phyloP scores from a whole-genome alignment of 2,797 vertebrate genomes.

The Characodon lateralis region DNA sequence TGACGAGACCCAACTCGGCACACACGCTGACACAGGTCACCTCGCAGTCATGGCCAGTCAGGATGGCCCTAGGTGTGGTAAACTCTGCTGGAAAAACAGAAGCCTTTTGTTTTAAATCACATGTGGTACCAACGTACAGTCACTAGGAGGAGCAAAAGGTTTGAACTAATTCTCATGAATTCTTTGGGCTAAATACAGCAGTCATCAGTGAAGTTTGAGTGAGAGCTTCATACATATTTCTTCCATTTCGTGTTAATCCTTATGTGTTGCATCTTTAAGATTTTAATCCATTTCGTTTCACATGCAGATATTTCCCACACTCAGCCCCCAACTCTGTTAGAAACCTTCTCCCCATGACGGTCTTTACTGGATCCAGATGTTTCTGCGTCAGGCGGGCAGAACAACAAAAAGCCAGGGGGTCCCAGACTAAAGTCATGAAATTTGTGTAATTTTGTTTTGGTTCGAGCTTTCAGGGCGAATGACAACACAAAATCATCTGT shows the following conservation, averaged over 20 bases:
- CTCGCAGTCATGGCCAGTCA: constrained; percentile 96
- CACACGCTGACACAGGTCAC: constrained; percentile 93
- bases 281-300: not conserved
- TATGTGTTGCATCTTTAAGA: not conserved
- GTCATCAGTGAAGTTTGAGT: not conserved
- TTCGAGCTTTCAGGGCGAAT: constrained; percentile 62
- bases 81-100: constrained; percentile 83
- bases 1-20: constrained; percentile 93
- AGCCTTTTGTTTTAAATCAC: constrained; percentile 8
- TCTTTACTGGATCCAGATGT: constrained; percentile 77
- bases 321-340: constrained; percentile 49
- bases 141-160: constrained; percentile 57
- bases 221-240: not conserved
- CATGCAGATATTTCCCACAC: constrained; percentile 8
- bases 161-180: not conserved
- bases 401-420: constrained; percentile 22
- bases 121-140: not conserved
- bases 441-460: constrained; percentile 68
- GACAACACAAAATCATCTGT: constrained; percentile 61
- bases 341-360: constrained; percentile 47
- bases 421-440: constrained; percentile 40
- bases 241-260: not conserved
- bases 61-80: constrained; percentile 88
- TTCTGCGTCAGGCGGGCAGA: constrained; percentile 32
- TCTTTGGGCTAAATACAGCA: not conserved